A percentile compares a stretch with the other conserved stretches of the same genome.
Evolutionary conservation across 2,888 invertebrate genomes (phyloP).

Genomic region (Ecdyonurus torrentis): DNA sequence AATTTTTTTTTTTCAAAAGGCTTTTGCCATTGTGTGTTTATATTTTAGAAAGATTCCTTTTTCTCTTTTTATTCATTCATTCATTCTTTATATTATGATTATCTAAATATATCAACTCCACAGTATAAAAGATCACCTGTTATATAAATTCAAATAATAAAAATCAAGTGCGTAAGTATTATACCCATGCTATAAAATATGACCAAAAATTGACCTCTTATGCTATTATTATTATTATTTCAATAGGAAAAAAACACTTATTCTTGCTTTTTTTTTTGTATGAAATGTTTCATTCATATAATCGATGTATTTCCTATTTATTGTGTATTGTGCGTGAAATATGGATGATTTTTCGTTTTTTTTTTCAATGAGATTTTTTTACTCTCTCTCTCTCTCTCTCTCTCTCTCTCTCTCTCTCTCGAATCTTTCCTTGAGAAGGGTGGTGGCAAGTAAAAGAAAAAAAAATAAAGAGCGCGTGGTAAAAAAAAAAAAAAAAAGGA

Average conservation of each 20-base stretch:
- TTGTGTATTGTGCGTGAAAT: too few species aligned
- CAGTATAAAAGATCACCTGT: neutral
- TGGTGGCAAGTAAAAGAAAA: neutral
- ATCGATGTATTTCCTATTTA: neutral
- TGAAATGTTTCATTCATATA: too few species aligned
- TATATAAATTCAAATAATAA: neutral
- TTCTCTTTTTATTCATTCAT: neutral
- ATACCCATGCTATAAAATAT: too few species aligned
- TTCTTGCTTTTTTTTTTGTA: neutral
- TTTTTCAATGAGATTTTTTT: too few species aligned
- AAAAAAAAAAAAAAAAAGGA: neutral
- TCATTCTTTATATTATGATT: neutral
- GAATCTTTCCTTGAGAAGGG: too few species aligned
- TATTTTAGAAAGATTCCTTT: neutral
- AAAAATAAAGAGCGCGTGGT: neutral
- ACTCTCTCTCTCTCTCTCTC: too few species aligned
- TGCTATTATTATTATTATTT: too few species aligned
- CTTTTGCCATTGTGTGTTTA: neutral
- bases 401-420: too few species aligned
- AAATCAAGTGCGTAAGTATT: neutral
- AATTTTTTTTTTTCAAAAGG: too few species aligned
- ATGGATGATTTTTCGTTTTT: too few species aligned
- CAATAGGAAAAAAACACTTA: neutral
- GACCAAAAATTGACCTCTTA: too few species aligned
- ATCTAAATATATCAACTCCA: neutral